Base-by-base conservation (phyloP, 2,113 vertebrate genomes). In the Alosa alosa region DNA sequence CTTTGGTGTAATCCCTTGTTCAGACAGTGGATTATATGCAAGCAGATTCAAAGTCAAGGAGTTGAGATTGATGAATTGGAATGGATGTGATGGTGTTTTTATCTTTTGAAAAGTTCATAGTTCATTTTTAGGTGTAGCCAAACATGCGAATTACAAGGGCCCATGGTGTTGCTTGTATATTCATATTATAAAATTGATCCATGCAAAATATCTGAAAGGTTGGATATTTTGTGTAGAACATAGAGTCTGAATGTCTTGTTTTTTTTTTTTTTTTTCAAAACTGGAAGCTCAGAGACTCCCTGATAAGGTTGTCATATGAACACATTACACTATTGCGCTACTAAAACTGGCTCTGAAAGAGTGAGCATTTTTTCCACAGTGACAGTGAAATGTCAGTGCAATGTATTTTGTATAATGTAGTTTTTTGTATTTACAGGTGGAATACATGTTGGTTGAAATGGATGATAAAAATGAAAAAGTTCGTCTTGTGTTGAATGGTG, bases 361-460 rank as follows among this genome's bases (percentile, higher is more conserved):
- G 47, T 49, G 9, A 49, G 11, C 9, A 49, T 49, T 49, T 49
- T 22, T 5, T 20, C 41, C 41, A 44, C 41, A 22, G 72, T 17
- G 10, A 39, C 41, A 22, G 72, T 17, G 10, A 39, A 17, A 78
- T 78, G 31, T 39, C 13, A 78, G 25, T 25, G 57, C 4, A 81
- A 20, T 1, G n/a, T 18, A 44, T 88, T 85, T 0, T 6, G 84
- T 31, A 31, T 31, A 31, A 31, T 31, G 31, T 31, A 31, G 31
- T 84, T 88, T 20, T 0, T 52, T 87, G 90, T 89, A 86, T 88
- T 92, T 86, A 82, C 39, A 99, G 98, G 98, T 99, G 82, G 98
- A 99, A 86, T 99, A 99, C 92, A 99, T 99, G 97, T 90, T 99
- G 90, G 94, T 99, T 82, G 96, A 97, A 84, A 95, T 99, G 89